Base-by-base conservation (phyloP, 2,797 vertebrate species). In the Platalea minor region DNA sequence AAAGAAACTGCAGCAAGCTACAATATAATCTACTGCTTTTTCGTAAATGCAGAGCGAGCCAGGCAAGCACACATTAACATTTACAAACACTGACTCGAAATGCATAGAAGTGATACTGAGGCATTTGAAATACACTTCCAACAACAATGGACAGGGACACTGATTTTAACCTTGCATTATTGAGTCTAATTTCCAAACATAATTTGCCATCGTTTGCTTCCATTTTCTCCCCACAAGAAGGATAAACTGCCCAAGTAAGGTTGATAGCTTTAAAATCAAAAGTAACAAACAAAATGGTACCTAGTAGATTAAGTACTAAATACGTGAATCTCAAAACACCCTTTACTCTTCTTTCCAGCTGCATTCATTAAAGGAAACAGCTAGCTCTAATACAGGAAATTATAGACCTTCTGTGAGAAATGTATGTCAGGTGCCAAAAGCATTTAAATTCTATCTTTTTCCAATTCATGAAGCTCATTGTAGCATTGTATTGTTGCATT, bases 401-500 rank as follows among this genome's bases (percentile, higher is more conserved):
- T 97, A 97, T 39, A 97, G 84, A 97, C 79, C 79, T 96, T 95
- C 96, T 80, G 70, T 96, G 89, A 95, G 87, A 98, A 95, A 93
- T 81, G 65, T 91, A 75, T 95, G 92, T 94, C 97, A 97, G 96
- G 95, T 97, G 96, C 97, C 97, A 98, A 97, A 97, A 97, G 79
- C 92, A 97, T 98, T 97, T 95, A 96, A 97, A 98, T 97, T 96
- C 73, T 39, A 77, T 96, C 93, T 92, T 97, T 95, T 97, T 95
- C 97, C 94, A 97, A 98, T 98, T 98, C 96, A 95, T 96, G 96
- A 97, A 96, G 90, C 87, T 96, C 91, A 97, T 96, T 97, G 97
- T 97, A 96, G 89, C 94, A 97, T 64, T 92, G 92, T 97, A 97
- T 96, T 97, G 87, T 96, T 96, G 94, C 83, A 97, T 97, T 98